Base-by-base conservation (phyloP, 2,888 invertebrate genomes). In the Rhopalosiphum nymphaeae region DNA sequence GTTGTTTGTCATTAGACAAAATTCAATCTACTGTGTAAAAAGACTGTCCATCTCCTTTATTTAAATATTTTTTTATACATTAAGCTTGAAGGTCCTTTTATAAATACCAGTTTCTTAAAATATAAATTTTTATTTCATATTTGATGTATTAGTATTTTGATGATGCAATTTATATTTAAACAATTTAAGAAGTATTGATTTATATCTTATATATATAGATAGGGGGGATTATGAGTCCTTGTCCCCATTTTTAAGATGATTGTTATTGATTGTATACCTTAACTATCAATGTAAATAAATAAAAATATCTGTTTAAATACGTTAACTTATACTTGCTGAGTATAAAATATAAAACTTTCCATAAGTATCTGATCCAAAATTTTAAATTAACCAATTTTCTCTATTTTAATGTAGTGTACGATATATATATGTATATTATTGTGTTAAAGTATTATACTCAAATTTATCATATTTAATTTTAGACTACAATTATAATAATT, bases 201-300 rank as follows among this genome's bases (percentile, higher is more conserved):
- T n/a, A 85, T 85, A 16, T 42, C 44, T 44, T 44, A 49, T 53
- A 46, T 46, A 49, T 0, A n/a, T 46, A 86, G 4, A 53, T 53
- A 91, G 57, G 36, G 36, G 49, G 36, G 46, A 56, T 49, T 61
- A 61, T 85, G 16, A 85, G 84, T 53, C 84, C 84, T 91, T 91
- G 91, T 91, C 16, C 84, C 25, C 42, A 78, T 36, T 78, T 44
- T 46, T 61, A 46, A 87, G 49, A 88, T 44, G 13, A 42, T 56
- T 21, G 13, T 61, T 44, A 42, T 42, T 57, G 1, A 56, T 29
- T 53, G 5, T 29, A 25, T 53, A 53, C 21, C n/a, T 87, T 29
- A 13, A 67, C 0, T 67, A n/a, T 13, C 13, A n/a, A n/a, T n/a
- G 4, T n/a, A 67, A 67, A 67, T n/a, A 67, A n/a, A 29, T 67